A percentile compares a stretch with the other conserved stretches of the same genome.
Evolutionary conservation across 2,888 invertebrate species (phyloP).

Genomic region (Artemia sp.): DNA sequence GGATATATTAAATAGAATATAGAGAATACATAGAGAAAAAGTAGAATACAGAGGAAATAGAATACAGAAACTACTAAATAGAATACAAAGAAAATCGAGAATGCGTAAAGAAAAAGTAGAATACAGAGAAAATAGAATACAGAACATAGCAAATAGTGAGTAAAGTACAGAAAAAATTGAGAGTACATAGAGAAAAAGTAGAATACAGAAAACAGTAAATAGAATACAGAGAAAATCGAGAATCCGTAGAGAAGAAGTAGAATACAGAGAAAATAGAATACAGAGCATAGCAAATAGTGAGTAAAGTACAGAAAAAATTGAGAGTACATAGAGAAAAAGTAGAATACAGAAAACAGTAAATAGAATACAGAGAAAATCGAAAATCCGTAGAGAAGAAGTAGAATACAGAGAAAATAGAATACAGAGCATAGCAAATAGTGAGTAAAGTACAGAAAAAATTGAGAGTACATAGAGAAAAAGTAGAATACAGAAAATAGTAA

Average conservation of each 20-base stretch:
- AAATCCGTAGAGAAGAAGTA: too few species aligned
- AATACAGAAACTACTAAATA: background rate
- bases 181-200: too few species aligned
- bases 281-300: background rate
- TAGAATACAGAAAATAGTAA: background rate
- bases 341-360: background rate
- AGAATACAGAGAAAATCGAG: too few species aligned
- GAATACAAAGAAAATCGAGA: too few species aligned
- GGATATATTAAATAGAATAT: background rate
- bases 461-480: too few species aligned
- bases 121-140: constrained; percentile 12
- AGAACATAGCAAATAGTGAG: background rate
- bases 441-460: constrained; percentile 13
- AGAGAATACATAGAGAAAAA: constrained; percentile 1
- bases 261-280: constrained; percentile 2
- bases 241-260: too few species aligned
- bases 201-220: background rate
- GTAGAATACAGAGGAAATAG: background rate
- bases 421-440: constrained; percentile 14
- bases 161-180: constrained; percentile 12
- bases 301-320: constrained; percentile 12
- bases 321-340: too few species aligned
- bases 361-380: too few species aligned
- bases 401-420: constrained; percentile 11
- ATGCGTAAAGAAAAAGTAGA: too few species aligned